Conservation (phyloP, 2,888 invertebrate species). For the Chrysotoxum bicinctum region DNA sequence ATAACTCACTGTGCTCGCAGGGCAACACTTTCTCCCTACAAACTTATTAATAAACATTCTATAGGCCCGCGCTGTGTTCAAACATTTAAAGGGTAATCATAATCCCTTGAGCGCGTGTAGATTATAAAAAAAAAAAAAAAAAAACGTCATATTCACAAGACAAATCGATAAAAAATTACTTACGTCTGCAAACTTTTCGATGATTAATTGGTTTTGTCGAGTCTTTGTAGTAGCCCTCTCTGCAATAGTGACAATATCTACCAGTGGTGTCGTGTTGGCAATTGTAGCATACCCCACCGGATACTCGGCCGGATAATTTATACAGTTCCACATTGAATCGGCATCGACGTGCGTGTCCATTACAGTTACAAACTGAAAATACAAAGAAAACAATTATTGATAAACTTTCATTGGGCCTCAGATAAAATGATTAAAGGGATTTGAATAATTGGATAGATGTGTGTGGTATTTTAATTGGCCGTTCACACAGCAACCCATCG, state of each 20-base stretch:
- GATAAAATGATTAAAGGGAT: conserved; percentile 40
- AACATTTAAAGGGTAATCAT: too few species aligned
- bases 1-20: too few species aligned
- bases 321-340: conserved; percentile 99
- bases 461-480: conserved; percentile 39
- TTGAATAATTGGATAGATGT: conserved; percentile 28
- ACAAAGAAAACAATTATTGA: conserved; percentile 53
- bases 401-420: conserved; percentile 38
- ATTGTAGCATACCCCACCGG: conserved; percentile 97
- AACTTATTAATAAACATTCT: too few species aligned
- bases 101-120: too few species aligned
- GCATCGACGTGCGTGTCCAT: conserved; percentile 97
- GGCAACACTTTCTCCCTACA: too few species aligned
- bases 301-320: conserved; percentile 95
- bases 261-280: conserved; percentile 99
- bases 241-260: conserved; percentile 98
- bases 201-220: conserved; percentile 95
- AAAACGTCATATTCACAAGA: not conserved
- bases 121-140: too few species aligned
- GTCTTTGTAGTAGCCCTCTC: conserved; percentile 98
- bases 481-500: not conserved
- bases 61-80: too few species aligned
- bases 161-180: conserved; percentile 79
- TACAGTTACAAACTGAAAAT: conserved; percentile 98
- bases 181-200: conserved; percentile 98